Percentiles rank a stretch among this genome's conserved stretches.
Conservation (phyloP, 2,888 invertebrate genomes). For the Eilema caniola region DNA sequence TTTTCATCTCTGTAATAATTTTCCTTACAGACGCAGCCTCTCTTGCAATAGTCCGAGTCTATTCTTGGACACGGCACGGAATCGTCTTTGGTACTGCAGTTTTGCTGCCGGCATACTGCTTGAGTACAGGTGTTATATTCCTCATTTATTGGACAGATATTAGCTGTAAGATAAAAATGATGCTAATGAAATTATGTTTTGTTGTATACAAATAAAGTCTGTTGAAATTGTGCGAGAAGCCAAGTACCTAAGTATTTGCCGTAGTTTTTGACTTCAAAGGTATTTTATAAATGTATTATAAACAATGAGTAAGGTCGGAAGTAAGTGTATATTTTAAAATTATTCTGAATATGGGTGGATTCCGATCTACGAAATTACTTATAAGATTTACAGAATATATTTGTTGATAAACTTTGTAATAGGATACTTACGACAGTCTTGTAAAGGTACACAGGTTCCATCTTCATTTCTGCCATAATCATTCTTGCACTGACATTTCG, state of each 20-base stretch:
- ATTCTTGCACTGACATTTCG: slow-evolving; percentile 24
- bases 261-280: not conserved
- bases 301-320: too few relatives aligned
- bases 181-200: too few relatives aligned
- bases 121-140: slow-evolving; percentile 40
- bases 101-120: slow-evolving; percentile 26
- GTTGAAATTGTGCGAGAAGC: too few relatives aligned
- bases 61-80: slow-evolving; percentile 11
- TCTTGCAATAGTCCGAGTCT: slow-evolving; percentile 1
- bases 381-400: too few relatives aligned
- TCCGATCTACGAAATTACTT: not conserved
- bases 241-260: not conserved
- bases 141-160: slow-evolving; percentile 45
- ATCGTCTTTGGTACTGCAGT: slow-evolving; percentile 8
- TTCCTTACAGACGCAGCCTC: slow-evolving; percentile 20
- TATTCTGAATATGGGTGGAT: too few relatives aligned
- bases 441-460: slow-evolving; percentile 16
- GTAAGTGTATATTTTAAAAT: too few relatives aligned
- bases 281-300: not conserved
- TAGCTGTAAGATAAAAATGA: slow-evolving; percentile 31
- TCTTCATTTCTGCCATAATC: slow-evolving; percentile 13
- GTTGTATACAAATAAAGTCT: too few relatives aligned
- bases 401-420: too few relatives aligned
- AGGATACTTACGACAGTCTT: slow-evolving; percentile 19
- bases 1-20: slow-evolving; percentile 14